Conservation (phyloP, 30 jellyfish, hydroid and myxozoan species). For the Morbakka virulenta region DNA sequence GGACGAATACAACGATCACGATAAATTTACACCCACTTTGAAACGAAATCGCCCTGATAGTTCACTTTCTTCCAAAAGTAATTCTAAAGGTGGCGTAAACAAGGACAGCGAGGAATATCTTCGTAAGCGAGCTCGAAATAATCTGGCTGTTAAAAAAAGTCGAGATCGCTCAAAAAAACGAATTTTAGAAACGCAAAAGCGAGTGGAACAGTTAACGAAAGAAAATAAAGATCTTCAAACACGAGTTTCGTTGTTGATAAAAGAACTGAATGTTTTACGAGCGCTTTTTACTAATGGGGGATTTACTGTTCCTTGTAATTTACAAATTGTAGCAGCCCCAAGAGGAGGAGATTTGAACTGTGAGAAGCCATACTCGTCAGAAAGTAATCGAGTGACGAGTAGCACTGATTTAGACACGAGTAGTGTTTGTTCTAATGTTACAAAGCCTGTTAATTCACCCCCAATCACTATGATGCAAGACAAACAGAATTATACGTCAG, state of each 20-base stretch:
- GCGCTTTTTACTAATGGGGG: conserved; percentile 97
- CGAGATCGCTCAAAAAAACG: conserved; percentile 90
- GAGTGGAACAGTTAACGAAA: conserved; percentile 91
- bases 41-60: not conserved
- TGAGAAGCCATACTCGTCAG: not conserved
- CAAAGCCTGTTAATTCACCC: not conserved
- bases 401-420: not conserved
- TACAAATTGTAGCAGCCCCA: conserved; percentile 64
- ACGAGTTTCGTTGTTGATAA: conserved; percentile 76
- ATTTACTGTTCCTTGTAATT: conserved; percentile 86
- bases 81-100: not conserved
- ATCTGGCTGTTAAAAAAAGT: conserved; percentile 89
- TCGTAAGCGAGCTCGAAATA: conserved; percentile 79
- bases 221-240: conserved; percentile 88
- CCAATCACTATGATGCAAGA: not conserved
- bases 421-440: not conserved
- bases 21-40: not conserved
- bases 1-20: not conserved
- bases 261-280: conserved; percentile 83
- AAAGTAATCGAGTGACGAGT: not conserved
- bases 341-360: not conserved
- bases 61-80: not conserved
- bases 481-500: not conserved
- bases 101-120: conserved; percentile 70
- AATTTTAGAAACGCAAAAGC: conserved; percentile 80